Conservation (phyloP, 2,888 invertebrate species). For the Amphipyra berbera region DNA sequence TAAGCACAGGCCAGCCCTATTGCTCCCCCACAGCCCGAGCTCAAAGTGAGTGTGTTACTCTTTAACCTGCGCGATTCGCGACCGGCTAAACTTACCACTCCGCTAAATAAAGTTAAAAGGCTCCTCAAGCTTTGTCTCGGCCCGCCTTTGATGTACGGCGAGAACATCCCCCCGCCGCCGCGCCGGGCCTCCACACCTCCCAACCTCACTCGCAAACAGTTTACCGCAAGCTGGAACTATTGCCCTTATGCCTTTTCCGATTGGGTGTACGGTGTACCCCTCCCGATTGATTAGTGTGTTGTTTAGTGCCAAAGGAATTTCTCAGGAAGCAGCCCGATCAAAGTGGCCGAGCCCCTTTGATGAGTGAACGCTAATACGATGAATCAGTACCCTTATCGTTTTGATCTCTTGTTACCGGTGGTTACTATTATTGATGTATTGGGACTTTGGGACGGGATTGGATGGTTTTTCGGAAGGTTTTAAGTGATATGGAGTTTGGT, state of each 20-base stretch:
- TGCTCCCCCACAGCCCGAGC: constrained; percentile 66
- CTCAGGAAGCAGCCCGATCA: constrained; percentile 82
- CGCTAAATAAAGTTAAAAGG: constrained; percentile 90
- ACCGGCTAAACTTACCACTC: constrained; percentile 90
- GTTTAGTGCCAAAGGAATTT: constrained; percentile 78
- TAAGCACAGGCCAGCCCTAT: constrained; percentile 70
- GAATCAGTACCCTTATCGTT: constrained; percentile 74
- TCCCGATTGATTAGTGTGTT: constrained; percentile 85
- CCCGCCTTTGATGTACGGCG: constrained; percentile 86
- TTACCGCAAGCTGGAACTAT: constrained; percentile 88
- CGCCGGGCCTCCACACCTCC: constrained; percentile 51
- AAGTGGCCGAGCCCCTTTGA: constrained; percentile 75
- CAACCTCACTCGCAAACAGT: constrained; percentile 81
- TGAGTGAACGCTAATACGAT: constrained; percentile 73
- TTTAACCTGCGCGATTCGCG: constrained; percentile 90
- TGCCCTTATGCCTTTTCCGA: constrained; percentile 88
- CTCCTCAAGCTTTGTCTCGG: constrained; percentile 89
- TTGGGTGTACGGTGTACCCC: constrained; percentile 76
- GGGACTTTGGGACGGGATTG: constrained; percentile 26
- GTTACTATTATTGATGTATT: constrained; percentile 58
- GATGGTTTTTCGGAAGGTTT: constrained; percentile 28
- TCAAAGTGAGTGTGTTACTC: constrained; percentile 90
- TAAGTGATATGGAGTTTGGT: constrained; percentile 15
- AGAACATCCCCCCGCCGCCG: constrained; percentile 69
- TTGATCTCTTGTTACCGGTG: constrained; percentile 72